These are phyloP conservation scores for Zaprionus davidi DNA, from an alignment of 1,140 invertebrate species.

Conservation along the genomic window DNA sequence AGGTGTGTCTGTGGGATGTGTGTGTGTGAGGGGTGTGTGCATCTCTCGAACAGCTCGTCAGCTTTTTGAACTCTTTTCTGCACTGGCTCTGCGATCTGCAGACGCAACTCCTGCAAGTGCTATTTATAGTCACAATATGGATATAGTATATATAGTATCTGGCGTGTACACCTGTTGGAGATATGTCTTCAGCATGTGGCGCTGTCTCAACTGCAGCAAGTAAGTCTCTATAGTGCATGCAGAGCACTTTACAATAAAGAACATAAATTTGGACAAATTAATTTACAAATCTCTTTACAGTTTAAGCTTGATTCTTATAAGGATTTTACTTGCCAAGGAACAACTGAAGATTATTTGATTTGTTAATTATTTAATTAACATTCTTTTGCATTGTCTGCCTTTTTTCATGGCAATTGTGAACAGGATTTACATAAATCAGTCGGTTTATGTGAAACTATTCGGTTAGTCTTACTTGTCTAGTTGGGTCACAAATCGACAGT, in stretches of 20 bases:
- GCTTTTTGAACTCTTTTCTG: slow-evolving; percentile 34
- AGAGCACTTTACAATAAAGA: not conserved
- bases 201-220: slow-evolving; percentile 7
- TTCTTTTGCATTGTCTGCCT: not conserved
- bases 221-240: not conserved
- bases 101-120: slow-evolving; percentile 11
- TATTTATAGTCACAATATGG: slow-evolving; percentile 58
- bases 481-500: slow-evolving; percentile 63
- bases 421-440: slow-evolving; percentile 69
- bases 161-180: slow-evolving; percentile 73
- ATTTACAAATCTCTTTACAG: not conserved
- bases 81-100: slow-evolving; percentile 28
- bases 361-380: not conserved
- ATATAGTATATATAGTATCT: not conserved
- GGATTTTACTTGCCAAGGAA: not conserved
- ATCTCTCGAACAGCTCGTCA: slow-evolving; percentile 18
- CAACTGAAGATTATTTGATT: not conserved
- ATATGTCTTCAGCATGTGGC: slow-evolving; percentile 58
- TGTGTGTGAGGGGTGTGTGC: not conserved
- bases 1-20: not conserved
- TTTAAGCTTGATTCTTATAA: not conserved
- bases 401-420: slow-evolving; percentile 15
- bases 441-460: slow-evolving; percentile 19
- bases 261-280: not conserved
- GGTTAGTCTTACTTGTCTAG: slow-evolving; percentile 23